phyloP scores from a whole-genome alignment of 2,888 invertebrate species.

The Leucania comma region DNA sequence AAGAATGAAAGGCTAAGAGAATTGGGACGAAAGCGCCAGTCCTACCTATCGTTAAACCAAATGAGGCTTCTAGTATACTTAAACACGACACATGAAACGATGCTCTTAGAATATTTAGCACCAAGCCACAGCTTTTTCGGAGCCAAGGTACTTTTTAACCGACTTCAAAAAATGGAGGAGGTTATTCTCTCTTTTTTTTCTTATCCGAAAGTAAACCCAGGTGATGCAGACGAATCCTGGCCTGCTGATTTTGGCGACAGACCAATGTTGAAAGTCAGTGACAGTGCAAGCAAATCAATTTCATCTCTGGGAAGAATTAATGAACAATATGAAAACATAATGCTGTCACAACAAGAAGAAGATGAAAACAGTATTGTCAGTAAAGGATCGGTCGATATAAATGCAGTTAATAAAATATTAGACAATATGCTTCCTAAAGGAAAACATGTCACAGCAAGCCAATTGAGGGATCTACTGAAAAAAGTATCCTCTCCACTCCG shows the following conservation, averaged over 20 bases:
- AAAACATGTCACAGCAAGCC: constrained; percentile 12
- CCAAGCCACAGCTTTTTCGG: neutral
- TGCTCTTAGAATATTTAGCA: neutral
- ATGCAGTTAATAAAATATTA: constrained; percentile 4
- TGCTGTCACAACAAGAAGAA: constrained; percentile 31
- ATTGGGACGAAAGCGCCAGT: neutral
- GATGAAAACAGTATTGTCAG: constrained; percentile 17
- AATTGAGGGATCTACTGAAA: constrained; percentile 1
- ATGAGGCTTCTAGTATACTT: neutral
- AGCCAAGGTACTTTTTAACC: neutral
- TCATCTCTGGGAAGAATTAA: constrained; percentile 80
- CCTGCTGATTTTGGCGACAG: constrained; percentile 70
- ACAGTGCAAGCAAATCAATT: constrained; percentile 79
- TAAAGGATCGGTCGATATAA: neutral
- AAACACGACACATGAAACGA: neutral
- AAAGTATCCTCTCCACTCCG: neutral
- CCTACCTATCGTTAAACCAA: neutral
- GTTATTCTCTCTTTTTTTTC: constrained; percentile 2
- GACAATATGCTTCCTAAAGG: neutral
- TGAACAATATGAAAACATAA: constrained; percentile 76
- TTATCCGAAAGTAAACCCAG: constrained; percentile 62
- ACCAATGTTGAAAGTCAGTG: constrained; percentile 72
- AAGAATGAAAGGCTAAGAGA: neutral
- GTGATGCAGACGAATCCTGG: constrained; percentile 83
- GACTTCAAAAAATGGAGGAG: no score